Conservation (phyloP, 2,888 invertebrate species). For the Cheiracanthium punctorium region DNA sequence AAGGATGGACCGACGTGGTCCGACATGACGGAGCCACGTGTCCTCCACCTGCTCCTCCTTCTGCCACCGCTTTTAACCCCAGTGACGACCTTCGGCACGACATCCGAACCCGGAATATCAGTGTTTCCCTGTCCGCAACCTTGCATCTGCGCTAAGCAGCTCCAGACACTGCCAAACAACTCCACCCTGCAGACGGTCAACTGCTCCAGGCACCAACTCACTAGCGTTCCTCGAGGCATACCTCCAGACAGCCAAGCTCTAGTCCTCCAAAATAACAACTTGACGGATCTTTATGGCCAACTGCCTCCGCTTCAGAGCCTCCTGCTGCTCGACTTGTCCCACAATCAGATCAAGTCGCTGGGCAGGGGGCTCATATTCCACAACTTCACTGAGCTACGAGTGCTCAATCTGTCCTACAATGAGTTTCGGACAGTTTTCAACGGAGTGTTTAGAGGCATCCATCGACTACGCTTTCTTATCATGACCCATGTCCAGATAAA, state of each 20-base stretch:
- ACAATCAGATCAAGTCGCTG: constrained; percentile 75
- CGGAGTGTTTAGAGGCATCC: constrained; percentile 76
- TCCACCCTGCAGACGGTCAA: constrained; percentile 74
- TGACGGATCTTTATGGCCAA: constrained; percentile 74
- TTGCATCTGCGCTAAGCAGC: constrained; percentile 24
- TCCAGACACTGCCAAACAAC: constrained; percentile 40
- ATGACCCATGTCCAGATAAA: constrained; percentile 75
- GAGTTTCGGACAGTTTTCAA: constrained; percentile 75
- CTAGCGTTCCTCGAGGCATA: constrained; percentile 74
- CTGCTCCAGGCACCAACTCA: constrained; percentile 74
- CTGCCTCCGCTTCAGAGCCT: constrained; percentile 74
- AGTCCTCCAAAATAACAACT: constrained; percentile 74
- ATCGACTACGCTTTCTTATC: constrained; percentile 74
- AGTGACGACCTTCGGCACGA: not conserved
- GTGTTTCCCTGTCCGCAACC: constrained; percentile 20
- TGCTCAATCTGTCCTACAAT: constrained; percentile 76
- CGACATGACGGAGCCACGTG: constrained; percentile 50
- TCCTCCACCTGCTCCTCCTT: constrained; percentile 35
- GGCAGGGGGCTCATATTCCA: constrained; percentile 75
- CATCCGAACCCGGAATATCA: not conserved
- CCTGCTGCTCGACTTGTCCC: constrained; percentile 76
- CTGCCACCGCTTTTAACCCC: constrained; percentile 37
- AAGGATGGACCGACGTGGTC: constrained; percentile 53
- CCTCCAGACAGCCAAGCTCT: constrained; percentile 75
- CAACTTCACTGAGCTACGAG: constrained; percentile 74